Conservation (phyloP, 2,888 invertebrate genomes). For the Pammene aurita region DNA sequence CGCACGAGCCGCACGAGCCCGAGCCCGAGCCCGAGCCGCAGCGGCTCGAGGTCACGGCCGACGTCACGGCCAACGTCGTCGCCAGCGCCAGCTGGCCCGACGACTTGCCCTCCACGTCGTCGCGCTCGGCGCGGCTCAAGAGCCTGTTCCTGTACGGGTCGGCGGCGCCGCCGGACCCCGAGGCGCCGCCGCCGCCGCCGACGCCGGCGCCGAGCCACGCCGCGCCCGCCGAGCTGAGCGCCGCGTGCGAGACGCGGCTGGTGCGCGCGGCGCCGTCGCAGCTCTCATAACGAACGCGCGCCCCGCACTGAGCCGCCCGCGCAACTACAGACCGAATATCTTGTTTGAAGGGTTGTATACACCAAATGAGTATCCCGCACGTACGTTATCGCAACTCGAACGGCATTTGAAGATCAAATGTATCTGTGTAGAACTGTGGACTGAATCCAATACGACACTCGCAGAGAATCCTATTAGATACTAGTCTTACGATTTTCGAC, state of each 20-base stretch:
- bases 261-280: conserved; percentile 39
- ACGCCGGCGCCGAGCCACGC: conserved; percentile 37
- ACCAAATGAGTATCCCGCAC: too few relatives aligned
- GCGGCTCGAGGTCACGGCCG: conserved; percentile 66
- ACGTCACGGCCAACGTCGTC: conserved; percentile 57
- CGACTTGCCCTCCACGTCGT: conserved; percentile 63
- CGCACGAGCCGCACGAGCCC: conserved; percentile 57
- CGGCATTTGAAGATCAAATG: too few relatives aligned
- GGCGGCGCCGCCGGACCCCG: conserved; percentile 62
- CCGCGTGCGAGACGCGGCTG: conserved; percentile 44
- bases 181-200: conserved; percentile 54
- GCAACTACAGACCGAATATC: conserved; percentile 2
- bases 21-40: conserved; percentile 47
- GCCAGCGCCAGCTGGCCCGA: conserved; percentile 55
- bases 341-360: neutral
- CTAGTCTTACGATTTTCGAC: too few relatives aligned
- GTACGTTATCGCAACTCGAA: too few relatives aligned
- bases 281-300: conserved; percentile 48
- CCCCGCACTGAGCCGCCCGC: neutral
- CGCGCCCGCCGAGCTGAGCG: conserved; percentile 38
- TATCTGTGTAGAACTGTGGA: too few relatives aligned
- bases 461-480: too few relatives aligned
- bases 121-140: conserved; percentile 64
- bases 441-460: too few relatives aligned
- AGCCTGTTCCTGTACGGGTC: conserved; percentile 76